Base-by-base conservation (phyloP, 1,140 invertebrate genomes). In the Melipona quadrifasciata region DNA sequence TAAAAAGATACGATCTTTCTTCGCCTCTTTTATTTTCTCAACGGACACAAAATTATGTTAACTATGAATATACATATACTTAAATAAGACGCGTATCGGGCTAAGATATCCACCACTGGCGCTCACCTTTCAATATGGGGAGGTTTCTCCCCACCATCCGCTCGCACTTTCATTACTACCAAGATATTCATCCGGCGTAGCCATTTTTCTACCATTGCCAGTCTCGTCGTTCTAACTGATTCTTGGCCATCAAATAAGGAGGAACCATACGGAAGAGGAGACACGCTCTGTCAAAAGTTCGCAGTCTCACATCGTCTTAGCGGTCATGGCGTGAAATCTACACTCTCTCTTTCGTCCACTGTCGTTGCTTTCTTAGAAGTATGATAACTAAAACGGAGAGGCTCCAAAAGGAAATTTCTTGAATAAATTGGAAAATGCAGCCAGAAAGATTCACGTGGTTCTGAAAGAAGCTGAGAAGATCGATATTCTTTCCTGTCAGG, bases 191-290 rank as follows among this genome's bases (percentile, higher is more conserved):
- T 70, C 65, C 55, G 65, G 58, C 87, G 81, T 86, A 91, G 92
- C 57, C 91, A 93, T 93, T 94, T 93, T 92, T 92, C 90, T 89
- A 90, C 86, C 82, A 79, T 77, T 87, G 91, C 47, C 86, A 85
- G 87, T 81, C 83, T 76, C 71, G 85, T 87, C 89, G 84, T 87
- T 80, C 91, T 90, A 93, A 91, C 90, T 90, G 86, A 89, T 89
- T 79, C 79, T 86, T 90, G 88, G 85, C 76, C 89, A 90, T 92
- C 90, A 67, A 82, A 72, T 68, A 71, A 86, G 75, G 80, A 86
- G 74, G 88, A 86, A 86, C 79, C 80, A 57, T 31, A 12, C 17
- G 47, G 39, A 57, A 61, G 39, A 19, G 16, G 55, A 11, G 53
- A 51, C 5, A n/a, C 14, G 57, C 27, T 71, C n/a, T 21, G 14